Base-by-base conservation (phyloP, 2,888 invertebrate genomes). In the Osedax frankpressi region DNA sequence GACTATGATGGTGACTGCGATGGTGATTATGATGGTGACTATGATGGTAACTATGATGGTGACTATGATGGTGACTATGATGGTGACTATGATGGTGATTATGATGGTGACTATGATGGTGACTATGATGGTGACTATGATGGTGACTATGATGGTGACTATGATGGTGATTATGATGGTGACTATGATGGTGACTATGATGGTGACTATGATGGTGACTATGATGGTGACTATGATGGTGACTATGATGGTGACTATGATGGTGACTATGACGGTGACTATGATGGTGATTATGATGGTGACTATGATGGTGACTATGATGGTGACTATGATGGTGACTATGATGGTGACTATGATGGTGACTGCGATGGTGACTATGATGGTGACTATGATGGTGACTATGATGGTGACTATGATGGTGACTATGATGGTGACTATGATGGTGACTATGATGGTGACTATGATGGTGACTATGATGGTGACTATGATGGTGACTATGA, bases 61-160 rank as follows among this genome's bases (percentile, higher is more conserved):
- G 19, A 14, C 27, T 1, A 19, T 1, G 24, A 27, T 2, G 30
- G 2, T 65, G 59, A 59, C 59, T 0, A n/a, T 59, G 1, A 59
- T 14, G n/a, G 19, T 0, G 25, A n/a, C n/a, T n/a, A n/a, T n/a
- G n/a, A n/a, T n/a, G n/a, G n/a, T n/a, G n/a, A n/a, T n/a, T n/a
- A n/a, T 67, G 67, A 67, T 67, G 67, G 11, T 67, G 67, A 67
- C 67, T 14, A 67, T 67, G 67, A 67, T 67, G 67, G 11, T 67
- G 67, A 67, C 25, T 14, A 67, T n/a, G 19, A 25, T 59, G 59
- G 14, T 59, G 59, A 59, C 59, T 59, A 0, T 59, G 59, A 59
- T 59, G 59, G 14, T 59, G 59, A 59, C 0, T 59, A n/a, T 59
- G 0, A 59, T 59, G 59, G 14, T 59, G 59, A 59, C 59, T 59